Base-by-base conservation (phyloP, 2,797 vertebrate species). In the Gallinago stenura region DNA sequence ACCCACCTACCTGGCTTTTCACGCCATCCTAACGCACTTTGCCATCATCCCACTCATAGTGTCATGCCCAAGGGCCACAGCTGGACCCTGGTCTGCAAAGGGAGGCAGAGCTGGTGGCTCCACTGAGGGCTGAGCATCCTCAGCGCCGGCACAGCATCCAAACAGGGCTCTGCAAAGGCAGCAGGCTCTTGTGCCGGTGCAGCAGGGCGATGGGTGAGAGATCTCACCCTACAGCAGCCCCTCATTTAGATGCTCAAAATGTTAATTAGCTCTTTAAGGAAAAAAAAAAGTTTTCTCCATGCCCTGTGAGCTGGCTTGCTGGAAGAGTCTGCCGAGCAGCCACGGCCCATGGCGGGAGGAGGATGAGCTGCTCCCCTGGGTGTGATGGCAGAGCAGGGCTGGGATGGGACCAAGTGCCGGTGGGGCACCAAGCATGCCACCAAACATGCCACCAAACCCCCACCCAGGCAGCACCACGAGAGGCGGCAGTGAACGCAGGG, bases 381-480 rank as follows among this genome's bases (percentile, higher is more conserved):
- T 16, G 24, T 0, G 6, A 24, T 18, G 46, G 81, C 71, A 79
- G 73, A 6, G 17, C 6, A 0, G 48, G 28, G 61, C 83, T 57
- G 56, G 69, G 13, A 51, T 2, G 0, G 62, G 33, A 70, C 60
- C 2, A 10, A 48, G 26, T 14, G 57, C 62, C 2, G 1, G 20
- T 8, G 6, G 6, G 24, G 2, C 13, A 28, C n/a, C 69, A n/a
- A 60, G 10, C 33, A 35, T 35, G 33, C 33, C 33, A 2, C 77
- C 84, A 12, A 57, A n/a, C 33, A 35, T 35, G 33, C 33, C 33
- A 2, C 77, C 84, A 12, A 57, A n/a, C n/a, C 51, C 11, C 10
- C 7, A 4, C 7, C 8, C 15, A 3, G 61, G 87, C 70, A 71
- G 61, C 18, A 17, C 21, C 3, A 0, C 0, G 3, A 57, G 17